These are phyloP conservation scores for Watsonalla binaria DNA, from an alignment of 2,888 invertebrate species.

Conservation along the genomic window DNA sequence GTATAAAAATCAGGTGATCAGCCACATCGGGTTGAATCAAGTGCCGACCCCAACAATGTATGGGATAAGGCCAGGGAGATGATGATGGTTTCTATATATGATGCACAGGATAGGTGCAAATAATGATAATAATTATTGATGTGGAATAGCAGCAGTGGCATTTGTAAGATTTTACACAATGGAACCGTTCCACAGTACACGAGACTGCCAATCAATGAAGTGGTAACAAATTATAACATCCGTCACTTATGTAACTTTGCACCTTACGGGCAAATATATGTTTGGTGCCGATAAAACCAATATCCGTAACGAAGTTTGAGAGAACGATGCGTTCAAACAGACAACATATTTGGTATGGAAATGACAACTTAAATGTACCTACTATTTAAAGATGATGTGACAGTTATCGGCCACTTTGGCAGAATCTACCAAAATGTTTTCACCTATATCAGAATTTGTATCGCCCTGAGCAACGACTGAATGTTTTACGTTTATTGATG, in stretches of 20 bases:
- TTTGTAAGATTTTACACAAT: constrained; percentile 14
- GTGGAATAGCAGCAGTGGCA: constrained; percentile 3
- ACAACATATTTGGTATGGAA: too few species aligned
- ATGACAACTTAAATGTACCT: background rate
- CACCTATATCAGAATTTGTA: background rate
- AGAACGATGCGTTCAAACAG: too few species aligned
- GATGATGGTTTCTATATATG: too few species aligned
- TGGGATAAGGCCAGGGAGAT: too few species aligned
- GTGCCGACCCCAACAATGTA: too few species aligned
- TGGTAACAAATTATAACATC: background rate
- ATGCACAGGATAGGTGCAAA: background rate
- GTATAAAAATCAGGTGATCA: too few species aligned
- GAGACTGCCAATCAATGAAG: constrained; percentile 9
- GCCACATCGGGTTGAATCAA: too few species aligned
- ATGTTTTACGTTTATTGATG: background rate
- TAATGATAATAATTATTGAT: background rate
- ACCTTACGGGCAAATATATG: too few species aligned
- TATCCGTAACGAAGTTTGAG: too few species aligned
- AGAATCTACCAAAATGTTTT: background rate
- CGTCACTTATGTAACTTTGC: too few species aligned
- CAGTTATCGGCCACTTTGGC: background rate
- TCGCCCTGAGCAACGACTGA: too few species aligned
- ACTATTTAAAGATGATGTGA: background rate
- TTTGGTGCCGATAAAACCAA: too few species aligned
- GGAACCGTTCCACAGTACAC: constrained; percentile 2